Evolutionary conservation across 2,888 invertebrate genomes (phyloP), one percentile per base, ranked within the genome.

Genomic region (Dendrolimus houi): DNA sequence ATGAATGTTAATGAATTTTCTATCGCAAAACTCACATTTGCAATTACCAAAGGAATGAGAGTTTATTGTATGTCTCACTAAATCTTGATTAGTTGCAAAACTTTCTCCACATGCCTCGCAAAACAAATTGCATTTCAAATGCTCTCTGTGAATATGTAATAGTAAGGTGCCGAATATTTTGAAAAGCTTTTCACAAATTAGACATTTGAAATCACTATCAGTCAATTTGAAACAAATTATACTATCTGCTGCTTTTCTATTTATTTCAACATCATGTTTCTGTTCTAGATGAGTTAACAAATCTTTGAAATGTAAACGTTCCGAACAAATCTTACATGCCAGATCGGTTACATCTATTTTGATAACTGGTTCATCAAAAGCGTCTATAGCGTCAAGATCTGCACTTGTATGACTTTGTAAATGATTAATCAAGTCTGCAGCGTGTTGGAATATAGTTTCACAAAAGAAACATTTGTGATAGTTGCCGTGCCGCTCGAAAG

Each of bases 391-490:
- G 29, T 29, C 29, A 56, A 54, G 1, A 59, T 57, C 0, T 56
- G 56, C 8, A 55, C 47, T 59, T 58, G 54, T 1, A 63, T 8
- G 29, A 57, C 42, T 56, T 8, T 29, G 8, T 1, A 61, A 64
- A 41, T 67, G 67, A 0, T 47, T 40, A 54, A 52, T 61, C 47
- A 67, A 52, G 29, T 62, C 57, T 1, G 61, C 60, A 1, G 58
- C 56, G 47, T 60, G 56, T 2, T 56, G 55, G 52, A 58, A 62
- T n/a, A 41, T 52, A 0, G 9, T 58, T 13, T 58, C 52, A 29
- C 67, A 67, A 52, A 59, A 65, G 53, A 66, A 67, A n/a, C 66
- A 67, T 54, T 55, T 63, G 40, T 62, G 65, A 14, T 56, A 58
- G 29, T 55, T 66, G 0, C 63, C 63, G 41, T 61, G 55, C 52